Conservation (phyloP, 2,113 vertebrate genomes). For the Vanacampus margaritifer region DNA sequence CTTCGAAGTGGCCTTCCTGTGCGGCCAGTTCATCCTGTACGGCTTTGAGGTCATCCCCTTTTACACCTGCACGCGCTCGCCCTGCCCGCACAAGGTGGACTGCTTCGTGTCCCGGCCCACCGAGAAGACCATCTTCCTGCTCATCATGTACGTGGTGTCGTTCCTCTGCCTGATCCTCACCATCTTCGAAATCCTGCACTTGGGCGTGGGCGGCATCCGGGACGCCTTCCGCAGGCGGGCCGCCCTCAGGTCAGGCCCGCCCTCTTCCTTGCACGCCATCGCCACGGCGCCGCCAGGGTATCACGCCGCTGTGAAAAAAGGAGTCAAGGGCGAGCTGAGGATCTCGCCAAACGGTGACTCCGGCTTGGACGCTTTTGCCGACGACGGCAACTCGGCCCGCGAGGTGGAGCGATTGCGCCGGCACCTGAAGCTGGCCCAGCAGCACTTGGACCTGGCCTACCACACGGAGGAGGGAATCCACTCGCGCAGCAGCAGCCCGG, state of each 20-base stretch:
- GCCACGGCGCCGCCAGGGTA: constrained; percentile 78
- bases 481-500: constrained; percentile 79
- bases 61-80: constrained; percentile 78
- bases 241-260: constrained; percentile 24
- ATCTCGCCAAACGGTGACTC: constrained; percentile 59
- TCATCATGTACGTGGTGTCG: constrained; percentile 84
- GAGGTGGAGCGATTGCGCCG: constrained; percentile 77
- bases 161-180: constrained; percentile 83
- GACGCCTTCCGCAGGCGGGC: constrained; percentile 69
- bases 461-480: constrained; percentile 70
- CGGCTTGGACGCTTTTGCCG: constrained; percentile 59
- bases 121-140: constrained; percentile 86
- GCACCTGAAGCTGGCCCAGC: constrained; percentile 82
- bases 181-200: constrained; percentile 79
- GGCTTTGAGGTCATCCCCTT: constrained; percentile 78
- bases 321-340: constrained; percentile 66
- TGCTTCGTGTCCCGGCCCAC: constrained; percentile 89
- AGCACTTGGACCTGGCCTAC: constrained; percentile 83
- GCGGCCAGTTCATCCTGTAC: constrained; percentile 83
- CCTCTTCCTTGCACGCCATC: constrained; percentile 7
- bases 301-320: constrained; percentile 77
- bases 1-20: constrained; percentile 81
- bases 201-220: constrained; percentile 76
- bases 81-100: constrained; percentile 84
- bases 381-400: constrained; percentile 33